phyloP scores from a whole-genome alignment of 2,113 vertebrate genomes.

The Origma solitaria region DNA sequence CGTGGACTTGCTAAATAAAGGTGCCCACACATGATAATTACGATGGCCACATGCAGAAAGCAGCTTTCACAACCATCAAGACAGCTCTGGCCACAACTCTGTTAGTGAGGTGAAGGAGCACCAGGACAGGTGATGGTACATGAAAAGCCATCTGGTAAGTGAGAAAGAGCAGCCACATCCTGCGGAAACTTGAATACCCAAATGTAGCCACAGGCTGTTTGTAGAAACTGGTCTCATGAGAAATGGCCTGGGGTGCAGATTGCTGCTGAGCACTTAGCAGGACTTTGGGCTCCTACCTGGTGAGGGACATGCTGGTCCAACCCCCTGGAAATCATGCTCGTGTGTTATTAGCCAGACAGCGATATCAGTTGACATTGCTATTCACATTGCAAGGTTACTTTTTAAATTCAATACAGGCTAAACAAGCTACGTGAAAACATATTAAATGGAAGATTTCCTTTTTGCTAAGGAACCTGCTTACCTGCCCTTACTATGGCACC shows the following conservation, averaged over 20 bases:
- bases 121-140: background rate
- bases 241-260: background rate
- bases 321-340: background rate
- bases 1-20: background rate
- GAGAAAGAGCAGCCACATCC: background rate
- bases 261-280: background rate
- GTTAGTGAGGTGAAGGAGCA: background rate
- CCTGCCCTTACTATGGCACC: background rate
- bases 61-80: background rate
- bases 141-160: background rate
- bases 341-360: background rate
- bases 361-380: background rate
- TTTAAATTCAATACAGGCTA: background rate
- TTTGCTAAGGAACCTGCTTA: background rate
- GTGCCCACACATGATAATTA: background rate
- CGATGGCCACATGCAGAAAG: background rate
- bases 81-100: background rate
- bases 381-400: background rate
- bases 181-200: background rate
- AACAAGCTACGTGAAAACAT: background rate
- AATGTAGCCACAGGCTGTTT: background rate
- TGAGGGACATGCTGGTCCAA: background rate
- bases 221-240: background rate
- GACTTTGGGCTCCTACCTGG: background rate
- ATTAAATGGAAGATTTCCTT: background rate